These are phyloP conservation scores for Notoglanidium macrostoma DNA, from an alignment of 2,797 vertebrate species.

Conservation along the genomic window DNA sequence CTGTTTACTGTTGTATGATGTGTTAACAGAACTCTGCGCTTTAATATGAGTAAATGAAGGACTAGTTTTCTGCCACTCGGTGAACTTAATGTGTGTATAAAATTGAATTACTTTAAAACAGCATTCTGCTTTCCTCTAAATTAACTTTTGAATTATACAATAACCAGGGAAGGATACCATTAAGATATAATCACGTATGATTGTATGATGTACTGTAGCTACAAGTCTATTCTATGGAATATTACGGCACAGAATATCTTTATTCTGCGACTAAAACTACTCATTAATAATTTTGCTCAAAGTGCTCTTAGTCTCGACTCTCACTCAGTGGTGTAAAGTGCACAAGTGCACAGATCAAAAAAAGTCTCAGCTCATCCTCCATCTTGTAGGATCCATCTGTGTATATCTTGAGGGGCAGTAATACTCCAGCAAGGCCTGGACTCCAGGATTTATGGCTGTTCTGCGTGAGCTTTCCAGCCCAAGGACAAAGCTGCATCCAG, in stretches of 20 bases:
- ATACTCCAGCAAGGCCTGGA: conserved; percentile 23
- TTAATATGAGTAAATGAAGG: conserved; percentile 1
- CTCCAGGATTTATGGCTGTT: conserved; percentile 67
- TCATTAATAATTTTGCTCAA: conserved; percentile 44
- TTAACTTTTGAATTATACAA: not conserved
- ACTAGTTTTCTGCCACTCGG: not conserved
- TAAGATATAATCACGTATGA: conserved; percentile 1
- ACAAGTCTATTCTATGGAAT: not conserved
- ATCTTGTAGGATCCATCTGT: conserved; percentile 33
- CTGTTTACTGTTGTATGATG: not conserved
- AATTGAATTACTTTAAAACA: not conserved
- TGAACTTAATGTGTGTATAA: conserved; percentile 1
- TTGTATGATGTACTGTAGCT: not conserved
- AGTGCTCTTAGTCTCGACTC: conserved; percentile 51
- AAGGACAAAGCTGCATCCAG: conserved; percentile 52
- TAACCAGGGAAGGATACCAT: not conserved
- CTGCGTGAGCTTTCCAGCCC: conserved; percentile 41
- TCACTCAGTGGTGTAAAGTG: not conserved
- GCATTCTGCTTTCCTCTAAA: not conserved
- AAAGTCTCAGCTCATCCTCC: conserved; percentile 20
- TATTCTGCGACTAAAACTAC: conserved; percentile 11
- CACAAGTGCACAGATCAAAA: not conserved
- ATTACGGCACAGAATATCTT: not conserved
- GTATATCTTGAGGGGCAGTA: conserved; percentile 26
- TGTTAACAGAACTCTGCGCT: not conserved